phyloP scores from a whole-genome alignment of 2,888 invertebrate genomes.

The Patella depressa region DNA sequence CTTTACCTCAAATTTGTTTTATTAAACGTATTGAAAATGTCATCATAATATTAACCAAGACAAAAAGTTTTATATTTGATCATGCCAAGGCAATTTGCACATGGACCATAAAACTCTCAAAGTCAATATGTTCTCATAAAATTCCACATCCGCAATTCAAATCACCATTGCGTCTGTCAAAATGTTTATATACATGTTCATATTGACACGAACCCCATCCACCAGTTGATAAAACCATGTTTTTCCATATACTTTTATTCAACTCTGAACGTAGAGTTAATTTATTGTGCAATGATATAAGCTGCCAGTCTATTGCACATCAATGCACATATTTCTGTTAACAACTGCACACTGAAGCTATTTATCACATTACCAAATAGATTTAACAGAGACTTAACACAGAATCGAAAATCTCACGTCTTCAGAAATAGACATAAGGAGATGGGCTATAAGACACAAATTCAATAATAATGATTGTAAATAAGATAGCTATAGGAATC shows the following conservation, averaged over 20 bases:
- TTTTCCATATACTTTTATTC: too few species aligned
- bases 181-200: too few species aligned
- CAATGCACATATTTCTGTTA: background rate
- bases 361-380: conserved; percentile 2
- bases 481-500: background rate
- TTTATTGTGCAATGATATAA: background rate
- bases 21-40: too few species aligned
- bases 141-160: background rate
- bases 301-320: background rate
- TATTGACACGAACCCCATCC: too few species aligned
- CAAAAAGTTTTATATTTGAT: too few species aligned
- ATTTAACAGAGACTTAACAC: conserved; percentile 3
- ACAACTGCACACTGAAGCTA: background rate
- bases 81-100: too few species aligned
- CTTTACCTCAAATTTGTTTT: too few species aligned
- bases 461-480: background rate
- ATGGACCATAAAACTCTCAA: too few species aligned
- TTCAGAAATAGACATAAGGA: background rate
- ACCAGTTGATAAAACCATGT: too few species aligned
- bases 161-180: background rate
- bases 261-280: background rate
- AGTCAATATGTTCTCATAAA: too few species aligned
- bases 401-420: background rate
- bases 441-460: background rate
- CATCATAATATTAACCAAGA: too few species aligned